Percentiles rank a stretch among this genome's conserved stretches.
phyloP scores from a whole-genome alignment of 2,797 vertebrate species.

The Echeneis naucrates region DNA sequence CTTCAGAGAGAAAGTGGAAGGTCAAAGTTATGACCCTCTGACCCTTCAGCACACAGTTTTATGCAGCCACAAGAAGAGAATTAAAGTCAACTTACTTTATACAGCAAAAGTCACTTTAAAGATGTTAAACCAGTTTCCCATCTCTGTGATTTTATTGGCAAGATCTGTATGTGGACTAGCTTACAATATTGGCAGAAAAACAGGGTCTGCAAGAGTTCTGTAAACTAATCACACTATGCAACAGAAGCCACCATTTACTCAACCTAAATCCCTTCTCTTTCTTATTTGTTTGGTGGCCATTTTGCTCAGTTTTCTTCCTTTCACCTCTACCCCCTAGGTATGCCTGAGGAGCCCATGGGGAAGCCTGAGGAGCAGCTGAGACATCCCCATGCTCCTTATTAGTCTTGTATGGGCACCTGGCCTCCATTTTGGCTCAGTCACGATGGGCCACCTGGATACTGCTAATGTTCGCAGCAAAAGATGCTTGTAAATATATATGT shows the following conservation, averaged over 20 bases:
- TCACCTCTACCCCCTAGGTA: slow-evolving; percentile 47
- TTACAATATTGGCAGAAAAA: slow-evolving; percentile 17
- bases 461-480: slow-evolving; percentile 33
- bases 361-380: slow-evolving; percentile 57
- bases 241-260: slow-evolving; percentile 24
- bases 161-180: slow-evolving; percentile 41
- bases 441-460: slow-evolving; percentile 41
- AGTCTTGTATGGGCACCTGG: slow-evolving; percentile 57
- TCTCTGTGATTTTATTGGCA: slow-evolving; percentile 63
- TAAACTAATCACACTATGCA: slow-evolving; percentile 12
- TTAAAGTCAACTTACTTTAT: slow-evolving; percentile 7
- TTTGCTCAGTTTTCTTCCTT: slow-evolving; percentile 18
- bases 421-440: slow-evolving; percentile 58
- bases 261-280: slow-evolving; percentile 18
- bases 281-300: slow-evolving; percentile 28
- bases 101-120: slow-evolving; percentile 46
- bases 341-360: slow-evolving; percentile 47
- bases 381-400: slow-evolving; percentile 67
- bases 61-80: slow-evolving; percentile 18
- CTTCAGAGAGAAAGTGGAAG: slow-evolving; percentile 37
- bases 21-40: slow-evolving; percentile 43
- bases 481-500: slow-evolving; percentile 10
- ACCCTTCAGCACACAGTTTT: slow-evolving; percentile 25
- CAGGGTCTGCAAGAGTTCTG: slow-evolving; percentile 24
- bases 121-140: slow-evolving; percentile 69